Conservation (phyloP, 2,888 invertebrate species). For the Drosophila nr. perissopoda region DNA sequence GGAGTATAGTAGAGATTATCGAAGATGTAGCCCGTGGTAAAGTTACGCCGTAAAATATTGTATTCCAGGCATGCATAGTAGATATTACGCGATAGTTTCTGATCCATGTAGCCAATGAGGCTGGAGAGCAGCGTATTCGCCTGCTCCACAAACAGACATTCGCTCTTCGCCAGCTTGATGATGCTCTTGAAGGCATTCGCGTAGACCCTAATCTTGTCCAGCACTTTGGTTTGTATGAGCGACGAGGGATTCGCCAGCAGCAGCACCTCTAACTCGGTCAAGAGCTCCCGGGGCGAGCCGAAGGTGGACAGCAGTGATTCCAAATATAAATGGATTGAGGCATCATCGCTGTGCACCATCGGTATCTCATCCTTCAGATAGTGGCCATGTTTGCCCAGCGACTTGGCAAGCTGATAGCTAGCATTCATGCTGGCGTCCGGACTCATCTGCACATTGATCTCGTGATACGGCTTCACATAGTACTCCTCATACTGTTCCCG, state of each 20-base stretch:
- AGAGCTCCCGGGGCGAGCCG: conserved; percentile 50
- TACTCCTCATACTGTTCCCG: conserved; percentile 70
- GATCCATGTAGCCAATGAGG: conserved; percentile 59
- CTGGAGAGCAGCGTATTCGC: conserved; percentile 64
- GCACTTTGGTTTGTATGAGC: conserved; percentile 33
- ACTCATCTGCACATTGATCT: conserved; percentile 68
- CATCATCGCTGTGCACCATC: conserved; percentile 49
- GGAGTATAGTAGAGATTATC: conserved; percentile 8
- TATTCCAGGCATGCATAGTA: conserved; percentile 76
- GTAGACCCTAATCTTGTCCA: conserved; percentile 62
- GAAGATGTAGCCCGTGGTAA: conserved; percentile 35
- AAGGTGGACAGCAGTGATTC: conserved; percentile 72
- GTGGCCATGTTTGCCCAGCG: conserved; percentile 64
- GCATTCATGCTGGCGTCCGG: conserved; percentile 28
- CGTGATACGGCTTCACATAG: conserved; percentile 67
- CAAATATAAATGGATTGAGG: conserved; percentile 69
- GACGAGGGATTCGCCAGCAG: conserved; percentile 53
- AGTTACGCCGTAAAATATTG: conserved; percentile 59
- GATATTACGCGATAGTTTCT: conserved; percentile 46
- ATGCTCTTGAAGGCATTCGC: conserved; percentile 69
- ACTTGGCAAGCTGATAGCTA: conserved; percentile 44
- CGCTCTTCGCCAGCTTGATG: conserved; percentile 59
- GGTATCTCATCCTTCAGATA: conserved; percentile 62
- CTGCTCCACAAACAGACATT: conserved; percentile 72
- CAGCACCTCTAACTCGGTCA: conserved; percentile 56